phyloP scores from a whole-genome alignment of 2,797 vertebrate genomes.

The Typhlichthys subterraneus region DNA sequence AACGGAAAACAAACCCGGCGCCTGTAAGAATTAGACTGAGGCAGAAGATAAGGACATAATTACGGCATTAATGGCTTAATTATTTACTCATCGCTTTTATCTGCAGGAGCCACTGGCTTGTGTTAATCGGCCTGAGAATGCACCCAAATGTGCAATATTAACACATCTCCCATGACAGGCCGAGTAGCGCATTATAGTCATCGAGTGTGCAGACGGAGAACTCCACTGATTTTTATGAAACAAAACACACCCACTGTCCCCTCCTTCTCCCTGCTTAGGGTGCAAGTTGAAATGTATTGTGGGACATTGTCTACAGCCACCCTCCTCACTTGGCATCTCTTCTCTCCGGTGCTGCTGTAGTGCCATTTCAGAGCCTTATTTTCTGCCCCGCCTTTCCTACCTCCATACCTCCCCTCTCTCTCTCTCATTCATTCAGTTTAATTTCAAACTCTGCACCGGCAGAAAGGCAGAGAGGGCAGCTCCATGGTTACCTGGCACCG shows the following conservation, averaged over 20 bases:
- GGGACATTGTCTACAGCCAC: constrained; percentile 54
- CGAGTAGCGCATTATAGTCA: constrained; percentile 28
- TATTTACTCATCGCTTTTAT: constrained; percentile 65
- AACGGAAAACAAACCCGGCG: too few species aligned
- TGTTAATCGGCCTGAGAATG: constrained; percentile 73
- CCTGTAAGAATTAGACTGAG: constrained; percentile 37
- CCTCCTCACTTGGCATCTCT: constrained; percentile 59
- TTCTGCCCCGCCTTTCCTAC: constrained; percentile 15
- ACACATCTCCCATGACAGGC: constrained; percentile 73
- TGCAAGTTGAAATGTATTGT: constrained; percentile 62
- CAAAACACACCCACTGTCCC: constrained; percentile 50
- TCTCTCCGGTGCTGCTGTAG: constrained; percentile 58
- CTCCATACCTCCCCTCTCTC: constrained; percentile 51
- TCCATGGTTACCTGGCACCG: constrained; percentile 85
- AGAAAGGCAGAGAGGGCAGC: constrained; percentile 80
- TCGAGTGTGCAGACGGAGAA: constrained; percentile 47
- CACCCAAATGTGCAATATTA: constrained; percentile 75
- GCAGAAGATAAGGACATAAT: constrained; percentile 66
- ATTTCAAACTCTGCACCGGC: constrained; percentile 81
- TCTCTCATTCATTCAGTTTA: constrained; percentile 79
- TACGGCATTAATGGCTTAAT: constrained; percentile 77
- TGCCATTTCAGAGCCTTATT: constrained; percentile 68
- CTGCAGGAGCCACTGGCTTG: constrained; percentile 63
- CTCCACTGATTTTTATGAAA: constrained; percentile 60
- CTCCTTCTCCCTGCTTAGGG: constrained; percentile 41